Conservation (phyloP, 2,888 invertebrate genomes). For the Notodonta dromedarius region DNA sequence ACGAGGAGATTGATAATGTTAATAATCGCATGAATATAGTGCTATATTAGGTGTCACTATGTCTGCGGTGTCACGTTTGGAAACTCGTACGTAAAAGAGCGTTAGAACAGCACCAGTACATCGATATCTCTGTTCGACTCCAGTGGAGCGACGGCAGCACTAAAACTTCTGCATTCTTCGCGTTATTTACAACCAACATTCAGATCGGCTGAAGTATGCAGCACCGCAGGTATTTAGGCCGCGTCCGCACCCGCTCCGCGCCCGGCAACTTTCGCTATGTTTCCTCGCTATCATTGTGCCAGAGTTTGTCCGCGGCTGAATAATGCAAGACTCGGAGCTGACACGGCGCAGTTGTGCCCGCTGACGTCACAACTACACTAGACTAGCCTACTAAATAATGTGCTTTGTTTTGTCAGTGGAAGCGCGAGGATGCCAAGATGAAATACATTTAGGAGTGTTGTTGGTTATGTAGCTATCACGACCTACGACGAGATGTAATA, state of each 20-base stretch:
- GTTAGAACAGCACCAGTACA: too few species aligned
- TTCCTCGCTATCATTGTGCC: conserved; percentile 16
- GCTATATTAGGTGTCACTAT: background rate
- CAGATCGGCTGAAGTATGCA: background rate
- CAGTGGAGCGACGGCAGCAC: background rate
- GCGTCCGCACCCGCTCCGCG: conserved; percentile 7
- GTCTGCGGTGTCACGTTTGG: background rate
- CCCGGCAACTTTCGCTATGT: conserved; percentile 10
- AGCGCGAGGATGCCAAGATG: conserved; percentile 8
- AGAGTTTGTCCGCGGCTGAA: conserved; percentile 28
- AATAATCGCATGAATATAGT: conserved; percentile 1
- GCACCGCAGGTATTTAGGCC: conserved; percentile 9
- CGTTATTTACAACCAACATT: conserved; percentile 1
- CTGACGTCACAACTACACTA: conserved; percentile 20
- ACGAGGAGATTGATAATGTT: background rate
- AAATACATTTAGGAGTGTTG: conserved; percentile 23
- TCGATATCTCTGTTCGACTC: too few species aligned
- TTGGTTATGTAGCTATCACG: background rate
- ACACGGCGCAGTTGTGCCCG: conserved; percentile 12
- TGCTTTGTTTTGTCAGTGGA: conserved; percentile 13
- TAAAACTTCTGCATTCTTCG: background rate
- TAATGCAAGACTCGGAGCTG: conserved; percentile 29
- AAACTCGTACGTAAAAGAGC: too few species aligned
- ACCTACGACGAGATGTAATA: background rate
- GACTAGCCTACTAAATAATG: conserved; percentile 25